Evolutionary conservation across 2,797 vertebrate species (phyloP), one percentile per base, ranked within the genome.

Genomic region (Semaprochilodus insignis): DNA sequence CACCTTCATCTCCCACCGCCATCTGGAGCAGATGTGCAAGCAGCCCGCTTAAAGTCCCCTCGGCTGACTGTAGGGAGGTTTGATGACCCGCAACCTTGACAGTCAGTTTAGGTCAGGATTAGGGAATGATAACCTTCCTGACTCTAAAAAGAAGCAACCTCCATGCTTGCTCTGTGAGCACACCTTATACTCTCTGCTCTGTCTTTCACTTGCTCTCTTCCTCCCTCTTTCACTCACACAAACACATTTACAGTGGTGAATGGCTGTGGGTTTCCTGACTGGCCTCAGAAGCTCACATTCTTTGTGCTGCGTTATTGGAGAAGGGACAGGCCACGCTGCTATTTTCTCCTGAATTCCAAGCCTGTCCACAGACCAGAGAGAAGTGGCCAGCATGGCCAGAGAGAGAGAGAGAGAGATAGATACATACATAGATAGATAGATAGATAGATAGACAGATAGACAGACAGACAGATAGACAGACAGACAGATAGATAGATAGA

Each of bases 261-360:
- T 65, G 65, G 85, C 83, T 76, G 71, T 85, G 81, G 51, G 78
- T 90, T 90, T 92, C 87, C 88, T 91, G 80, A 63, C 62, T 86
- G 59, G 77, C 25, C 71, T 79, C 67, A 76, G 59, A 72, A 71
- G 74, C 87, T 78, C 88, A 90, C 91, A 93, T 92, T 92, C 92
- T 88, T 88, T 83, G 74, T 77, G 63, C 81, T 44, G 74, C 31
- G 78, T 55, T 82, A 85, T 86, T 88, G 87, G 85, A 54, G 77
- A 87, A 59, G 77, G 88, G 78, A 84, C 74, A 85, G 85, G 83
- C 83, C 67, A 27, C 19, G 23, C 34, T 82, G 85, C 90, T 82
- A 91, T 91, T 94, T 94, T 91, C 91, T 91, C 72, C 71, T 86
- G 84, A 80, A 94, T 94, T 92, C 91, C 91, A 90, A 77, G 88